Conservation (phyloP, 2,797 vertebrate genomes). For the Meda fulgida region DNA sequence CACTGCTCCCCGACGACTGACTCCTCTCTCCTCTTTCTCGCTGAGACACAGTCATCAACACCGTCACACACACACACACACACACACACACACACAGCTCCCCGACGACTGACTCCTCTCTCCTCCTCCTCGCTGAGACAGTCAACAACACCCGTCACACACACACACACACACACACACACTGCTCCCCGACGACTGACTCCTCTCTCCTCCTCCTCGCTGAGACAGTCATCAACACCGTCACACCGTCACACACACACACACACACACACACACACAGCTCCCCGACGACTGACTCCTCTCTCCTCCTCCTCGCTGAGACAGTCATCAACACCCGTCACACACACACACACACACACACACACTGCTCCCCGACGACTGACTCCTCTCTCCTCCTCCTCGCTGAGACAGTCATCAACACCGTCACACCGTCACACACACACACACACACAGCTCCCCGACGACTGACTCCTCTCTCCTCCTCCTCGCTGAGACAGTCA, state of each 20-base stretch:
- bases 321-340: not conserved
- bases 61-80: not conserved
- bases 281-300: accelerated
- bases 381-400: not conserved
- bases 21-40: not conserved
- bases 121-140: not conserved
- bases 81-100: not conserved
- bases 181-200: accelerated
- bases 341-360: not conserved
- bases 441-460: not conserved
- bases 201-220: not conserved
- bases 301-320: not conserved
- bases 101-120: accelerated
- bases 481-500: not conserved
- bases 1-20: accelerated
- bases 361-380: accelerated
- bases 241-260: not conserved
- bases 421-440: not conserved
- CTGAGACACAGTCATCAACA: conserved; percentile 6
- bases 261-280: not conserved
- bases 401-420: not conserved
- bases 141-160: not conserved
- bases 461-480: not conserved
- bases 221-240: conserved; percentile 1
- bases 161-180: not conserved